Evolutionary conservation across 2,888 invertebrate species (phyloP).

Genomic region (Oeneis ivallda): DNA sequence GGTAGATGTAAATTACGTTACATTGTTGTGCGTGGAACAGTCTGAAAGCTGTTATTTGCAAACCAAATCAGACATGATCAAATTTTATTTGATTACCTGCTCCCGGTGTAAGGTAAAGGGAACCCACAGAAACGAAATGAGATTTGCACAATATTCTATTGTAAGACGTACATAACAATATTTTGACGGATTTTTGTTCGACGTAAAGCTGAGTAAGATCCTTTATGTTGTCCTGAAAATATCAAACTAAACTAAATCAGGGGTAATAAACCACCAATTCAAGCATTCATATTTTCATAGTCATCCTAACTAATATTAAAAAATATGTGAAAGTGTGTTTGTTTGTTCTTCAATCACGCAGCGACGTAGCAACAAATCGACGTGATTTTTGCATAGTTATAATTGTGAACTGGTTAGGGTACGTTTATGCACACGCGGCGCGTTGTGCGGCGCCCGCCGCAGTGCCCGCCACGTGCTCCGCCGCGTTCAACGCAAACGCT

Average conservation of each 20-base stretch:
- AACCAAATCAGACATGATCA: slow-evolving; percentile 22
- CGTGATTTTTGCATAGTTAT: too few relatives aligned
- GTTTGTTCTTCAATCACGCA: too few relatives aligned
- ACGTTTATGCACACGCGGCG: too few relatives aligned
- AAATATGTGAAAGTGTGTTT: too few relatives aligned
- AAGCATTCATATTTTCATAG: too few relatives aligned
- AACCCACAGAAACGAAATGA: slow-evolving; percentile 19
- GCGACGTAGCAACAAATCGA: too few relatives aligned
- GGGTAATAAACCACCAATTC: too few relatives aligned
- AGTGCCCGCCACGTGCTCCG: too few relatives aligned
- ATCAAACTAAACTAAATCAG: not conserved
- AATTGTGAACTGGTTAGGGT: too few relatives aligned
- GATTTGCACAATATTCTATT: slow-evolving; percentile 14
- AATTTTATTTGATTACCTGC: slow-evolving; percentile 31
- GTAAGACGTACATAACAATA: not conserved
- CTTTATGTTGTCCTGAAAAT: not conserved
- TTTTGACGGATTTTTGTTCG: not conserved
- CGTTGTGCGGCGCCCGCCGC: too few relatives aligned
- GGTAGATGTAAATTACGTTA: slow-evolving; percentile 1
- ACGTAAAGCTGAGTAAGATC: not conserved
- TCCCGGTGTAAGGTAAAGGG: slow-evolving; percentile 5
- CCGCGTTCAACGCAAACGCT: too few relatives aligned
- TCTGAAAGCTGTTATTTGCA: slow-evolving; percentile 2
- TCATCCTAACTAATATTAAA: too few relatives aligned
- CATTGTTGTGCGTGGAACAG: not conserved